Evolutionary conservation across 2,888 invertebrate species (phyloP).

Genomic region (Megamerina dolium): DNA sequence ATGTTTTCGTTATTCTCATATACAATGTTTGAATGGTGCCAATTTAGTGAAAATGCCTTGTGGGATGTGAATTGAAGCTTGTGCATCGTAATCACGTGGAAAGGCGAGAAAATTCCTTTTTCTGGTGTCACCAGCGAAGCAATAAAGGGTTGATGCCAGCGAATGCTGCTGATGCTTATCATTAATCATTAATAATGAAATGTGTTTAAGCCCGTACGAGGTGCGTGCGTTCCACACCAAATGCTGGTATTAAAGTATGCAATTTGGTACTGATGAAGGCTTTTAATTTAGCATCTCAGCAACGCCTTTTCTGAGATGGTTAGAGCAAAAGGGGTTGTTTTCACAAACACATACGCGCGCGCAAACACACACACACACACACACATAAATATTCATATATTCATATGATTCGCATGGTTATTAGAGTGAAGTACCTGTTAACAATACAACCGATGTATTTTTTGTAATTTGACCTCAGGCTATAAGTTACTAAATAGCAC

Average conservation of each 20-base stretch:
- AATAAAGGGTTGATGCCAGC: no score
- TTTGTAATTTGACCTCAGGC: constrained; percentile 48
- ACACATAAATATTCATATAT: constrained; percentile 6
- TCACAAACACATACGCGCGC: no score
- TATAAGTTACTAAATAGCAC: constrained; percentile 42
- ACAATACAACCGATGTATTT: constrained; percentile 21
- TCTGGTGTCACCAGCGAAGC: no score
- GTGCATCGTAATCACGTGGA: constrained; percentile 41
- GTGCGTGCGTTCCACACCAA: constrained; percentile 34
- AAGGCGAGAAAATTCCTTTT: constrained; percentile 48
- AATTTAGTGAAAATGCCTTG: constrained; percentile 22
- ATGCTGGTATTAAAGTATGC: constrained; percentile 36
- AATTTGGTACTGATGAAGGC: constrained; percentile 22
- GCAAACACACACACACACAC: no score
- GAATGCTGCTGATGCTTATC: constrained; percentile 37
- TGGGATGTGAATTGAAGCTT: constrained; percentile 1
- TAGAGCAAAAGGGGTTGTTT: no score
- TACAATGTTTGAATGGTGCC: no score
- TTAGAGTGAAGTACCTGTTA: constrained; percentile 43
- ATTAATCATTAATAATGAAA: constrained; percentile 49
- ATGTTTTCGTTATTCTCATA: no score
- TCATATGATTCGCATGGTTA: constrained; percentile 10
- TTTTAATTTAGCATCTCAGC: constrained; percentile 19
- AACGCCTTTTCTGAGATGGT: no score
- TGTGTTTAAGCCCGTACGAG: constrained; percentile 33